phyloP scores from a whole-genome alignment of 2,113 vertebrate species.

The Percina caprodes region DNA sequence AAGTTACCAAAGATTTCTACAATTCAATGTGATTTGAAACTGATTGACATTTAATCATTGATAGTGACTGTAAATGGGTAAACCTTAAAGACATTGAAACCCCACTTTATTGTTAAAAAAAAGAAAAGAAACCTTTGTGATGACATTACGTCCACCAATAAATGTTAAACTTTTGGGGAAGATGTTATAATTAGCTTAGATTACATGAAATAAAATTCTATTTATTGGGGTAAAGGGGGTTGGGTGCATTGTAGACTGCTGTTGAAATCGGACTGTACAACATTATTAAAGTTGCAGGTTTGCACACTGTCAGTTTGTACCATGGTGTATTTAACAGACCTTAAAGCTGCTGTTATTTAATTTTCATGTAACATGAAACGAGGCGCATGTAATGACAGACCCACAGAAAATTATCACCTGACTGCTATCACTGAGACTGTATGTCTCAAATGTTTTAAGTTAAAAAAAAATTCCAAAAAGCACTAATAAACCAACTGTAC shows the following conservation, averaged over 20 bases:
- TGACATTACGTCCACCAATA: conserved; percentile 64
- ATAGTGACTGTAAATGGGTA: conserved; percentile 69
- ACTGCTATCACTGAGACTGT: not conserved
- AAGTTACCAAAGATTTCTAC: conserved; percentile 68
- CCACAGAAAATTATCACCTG: too few relatives aligned
- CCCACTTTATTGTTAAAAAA: conserved; percentile 48
- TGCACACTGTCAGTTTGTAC: conserved; percentile 71
- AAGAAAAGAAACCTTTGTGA: conserved; percentile 52
- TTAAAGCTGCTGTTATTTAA: not conserved
- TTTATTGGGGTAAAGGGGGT: conserved; percentile 69
- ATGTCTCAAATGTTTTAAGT: not conserved
- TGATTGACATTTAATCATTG: conserved; percentile 50
- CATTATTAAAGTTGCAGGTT: conserved; percentile 82
- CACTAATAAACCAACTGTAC: not conserved
- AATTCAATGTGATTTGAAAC: conserved; percentile 64
- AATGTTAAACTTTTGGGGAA: conserved; percentile 61
- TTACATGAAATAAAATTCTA: conserved; percentile 65
- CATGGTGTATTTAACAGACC: conserved; percentile 10
- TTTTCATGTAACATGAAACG: not conserved
- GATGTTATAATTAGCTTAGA: conserved; percentile 70
- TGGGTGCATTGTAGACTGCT: conserved; percentile 73
- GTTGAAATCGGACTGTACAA: conserved; percentile 79
- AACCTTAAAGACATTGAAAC: conserved; percentile 47
- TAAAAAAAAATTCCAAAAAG: not conserved
- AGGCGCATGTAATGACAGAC: too few relatives aligned